Conservation (phyloP, 2,797 vertebrate species). For the Chrysocyon brachyurus region DNA sequence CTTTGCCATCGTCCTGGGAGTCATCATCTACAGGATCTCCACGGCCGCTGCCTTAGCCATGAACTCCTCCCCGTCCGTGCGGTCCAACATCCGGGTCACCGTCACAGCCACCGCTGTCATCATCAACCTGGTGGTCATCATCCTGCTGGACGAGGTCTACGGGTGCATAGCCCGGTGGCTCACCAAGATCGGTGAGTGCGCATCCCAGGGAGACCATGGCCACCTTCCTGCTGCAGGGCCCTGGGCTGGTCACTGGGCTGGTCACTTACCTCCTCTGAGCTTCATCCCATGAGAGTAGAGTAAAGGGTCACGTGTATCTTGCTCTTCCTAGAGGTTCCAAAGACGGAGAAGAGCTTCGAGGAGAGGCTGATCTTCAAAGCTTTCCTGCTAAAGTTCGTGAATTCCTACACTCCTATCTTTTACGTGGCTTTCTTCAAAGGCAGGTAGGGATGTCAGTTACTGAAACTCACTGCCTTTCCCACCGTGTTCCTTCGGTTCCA, state of each 20-base stretch:
- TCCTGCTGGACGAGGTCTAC: slow-evolving; percentile 97
- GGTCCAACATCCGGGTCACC: slow-evolving; percentile 95
- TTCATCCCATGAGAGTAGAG: fast-evolving
- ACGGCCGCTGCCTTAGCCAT: slow-evolving; percentile 95
- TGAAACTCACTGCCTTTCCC: neutral
- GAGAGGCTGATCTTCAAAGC: slow-evolving; percentile 97
- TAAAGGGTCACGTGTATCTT: fast-evolving
- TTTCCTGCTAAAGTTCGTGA: slow-evolving; percentile 97
- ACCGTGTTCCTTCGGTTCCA: fast-evolving
- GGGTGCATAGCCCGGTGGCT: slow-evolving; percentile 95
- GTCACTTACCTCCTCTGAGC: neutral
- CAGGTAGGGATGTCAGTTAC: slow-evolving; percentile 89
- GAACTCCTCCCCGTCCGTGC: slow-evolving; percentile 91
- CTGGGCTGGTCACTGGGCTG: fast-evolving
- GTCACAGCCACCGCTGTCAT: slow-evolving; percentile 97
- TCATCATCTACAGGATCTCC: slow-evolving; percentile 97
- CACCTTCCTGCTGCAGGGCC: neutral
- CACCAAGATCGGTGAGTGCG: slow-evolving; percentile 92
- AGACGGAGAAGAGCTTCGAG: slow-evolving; percentile 98
- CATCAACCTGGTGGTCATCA: slow-evolving; percentile 98
- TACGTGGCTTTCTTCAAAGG: slow-evolving; percentile 99
- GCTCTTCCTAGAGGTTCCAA: slow-evolving; percentile 95
- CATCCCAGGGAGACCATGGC: fast-evolving
- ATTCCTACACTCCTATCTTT: slow-evolving; percentile 98
- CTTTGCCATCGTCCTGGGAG: slow-evolving; percentile 95